Evolutionary conservation across 2,888 invertebrate genomes (phyloP).

Genomic region (Drosophila siamana): DNA sequence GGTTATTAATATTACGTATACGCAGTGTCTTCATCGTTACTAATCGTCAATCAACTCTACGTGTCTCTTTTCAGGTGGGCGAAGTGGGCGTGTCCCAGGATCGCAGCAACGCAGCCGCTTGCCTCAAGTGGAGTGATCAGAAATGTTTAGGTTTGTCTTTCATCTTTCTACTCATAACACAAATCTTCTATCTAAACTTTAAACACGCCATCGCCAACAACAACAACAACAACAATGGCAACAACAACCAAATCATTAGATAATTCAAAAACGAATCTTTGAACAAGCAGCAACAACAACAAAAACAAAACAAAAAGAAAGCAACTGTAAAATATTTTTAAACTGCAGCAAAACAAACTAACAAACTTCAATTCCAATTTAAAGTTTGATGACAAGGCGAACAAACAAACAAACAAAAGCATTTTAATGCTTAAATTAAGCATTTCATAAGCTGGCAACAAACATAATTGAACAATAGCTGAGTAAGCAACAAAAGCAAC

Average conservation of each 20-base stretch:
- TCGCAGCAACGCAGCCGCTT: conserved; percentile 84
- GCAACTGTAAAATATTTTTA: conserved; percentile 51
- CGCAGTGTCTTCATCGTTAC: conserved; percentile 1
- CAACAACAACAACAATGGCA: conserved; percentile 70
- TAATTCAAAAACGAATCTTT: conserved; percentile 71
- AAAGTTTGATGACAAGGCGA: conserved; percentile 43
- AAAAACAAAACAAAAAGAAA: conserved; percentile 24
- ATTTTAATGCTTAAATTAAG: conserved; percentile 51
- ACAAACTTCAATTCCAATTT: conserved; percentile 65
- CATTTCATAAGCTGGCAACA: conserved; percentile 48
- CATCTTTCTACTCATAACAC: conserved; percentile 75
- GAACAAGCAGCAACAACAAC: conserved; percentile 44
- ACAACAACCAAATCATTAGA: conserved; percentile 77
- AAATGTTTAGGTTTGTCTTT: conserved; percentile 86
- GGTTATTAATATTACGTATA: conserved; percentile 10
- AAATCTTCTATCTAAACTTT: conserved; percentile 71
- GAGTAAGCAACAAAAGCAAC: conserved; percentile 42
- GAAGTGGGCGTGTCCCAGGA: conserved; percentile 83
- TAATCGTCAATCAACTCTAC: conserved; percentile 5
- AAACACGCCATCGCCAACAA: conserved; percentile 75
- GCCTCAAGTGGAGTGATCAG: conserved; percentile 84
- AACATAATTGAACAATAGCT: conserved; percentile 52
- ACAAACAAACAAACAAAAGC: conserved; percentile 23
- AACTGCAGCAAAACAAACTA: conserved; percentile 21
- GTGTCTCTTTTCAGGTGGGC: conserved; percentile 81